phyloP scores from a whole-genome alignment of 2,797 vertebrate species.

The Chromobotia macracanthus region DNA sequence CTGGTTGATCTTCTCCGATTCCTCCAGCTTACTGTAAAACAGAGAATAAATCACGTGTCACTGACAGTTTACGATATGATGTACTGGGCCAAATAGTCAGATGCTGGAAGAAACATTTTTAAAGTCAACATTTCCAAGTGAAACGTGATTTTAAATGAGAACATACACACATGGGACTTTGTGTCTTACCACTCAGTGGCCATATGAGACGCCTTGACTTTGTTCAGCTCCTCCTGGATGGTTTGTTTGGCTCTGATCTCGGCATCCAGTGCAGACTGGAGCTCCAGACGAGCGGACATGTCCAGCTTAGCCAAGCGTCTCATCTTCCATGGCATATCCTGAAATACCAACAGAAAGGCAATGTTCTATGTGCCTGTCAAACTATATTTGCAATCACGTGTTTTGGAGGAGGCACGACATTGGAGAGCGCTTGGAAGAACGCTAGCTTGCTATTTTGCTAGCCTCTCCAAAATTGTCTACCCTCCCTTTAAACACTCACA shows the following conservation, averaged over 20 bases:
- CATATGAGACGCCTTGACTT: slow-evolving; percentile 93
- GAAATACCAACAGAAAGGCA: too few species aligned
- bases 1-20: slow-evolving; percentile 90
- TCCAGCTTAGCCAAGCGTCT: slow-evolving; percentile 96
- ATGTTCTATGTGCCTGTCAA: too few species aligned
- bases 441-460: too few species aligned
- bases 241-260: slow-evolving; percentile 97
- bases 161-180: not conserved
- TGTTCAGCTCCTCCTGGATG: slow-evolving; percentile 96
- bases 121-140: too few species aligned
- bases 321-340: slow-evolving; percentile 99
- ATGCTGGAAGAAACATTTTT: too few species aligned
- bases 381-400: too few species aligned
- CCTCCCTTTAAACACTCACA: too few species aligned
- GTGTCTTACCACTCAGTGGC: slow-evolving; percentile 90
- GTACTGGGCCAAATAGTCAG: too few species aligned
- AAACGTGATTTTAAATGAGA: not conserved
- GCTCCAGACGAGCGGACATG: slow-evolving; percentile 96
- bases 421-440: too few species aligned
- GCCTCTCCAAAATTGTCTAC: too few species aligned
- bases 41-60: not conserved
- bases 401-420: too few species aligned
- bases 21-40: slow-evolving; percentile 90
- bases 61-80: too few species aligned
- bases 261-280: slow-evolving; percentile 95